phyloP scores from a whole-genome alignment of 1,140 invertebrate species.

The Acyrthosiphon pisum region DNA sequence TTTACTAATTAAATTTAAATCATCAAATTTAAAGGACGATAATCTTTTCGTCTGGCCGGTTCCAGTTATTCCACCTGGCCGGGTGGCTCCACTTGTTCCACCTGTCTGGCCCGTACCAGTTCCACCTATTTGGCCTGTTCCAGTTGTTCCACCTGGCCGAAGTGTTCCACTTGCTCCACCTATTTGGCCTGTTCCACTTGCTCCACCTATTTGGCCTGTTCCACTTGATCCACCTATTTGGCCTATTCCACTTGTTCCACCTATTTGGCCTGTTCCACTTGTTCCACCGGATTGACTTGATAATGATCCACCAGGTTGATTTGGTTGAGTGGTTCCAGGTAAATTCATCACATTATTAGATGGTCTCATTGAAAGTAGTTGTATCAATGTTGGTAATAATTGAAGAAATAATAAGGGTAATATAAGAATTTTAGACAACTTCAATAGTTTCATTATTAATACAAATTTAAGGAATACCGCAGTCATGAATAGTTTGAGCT shows the following conservation, averaged over 20 bases:
- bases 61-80: background rate
- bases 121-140: background rate
- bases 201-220: background rate
- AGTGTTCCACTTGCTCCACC: background rate
- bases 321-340: background rate
- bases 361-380: background rate
- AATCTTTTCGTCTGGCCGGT: too few species aligned
- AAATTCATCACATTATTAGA: background rate
- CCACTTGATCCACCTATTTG: background rate
- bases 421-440: background rate
- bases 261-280: background rate
- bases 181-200: background rate
- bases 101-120: background rate
- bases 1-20: background rate
- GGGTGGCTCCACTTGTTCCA: background rate
- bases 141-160: background rate
- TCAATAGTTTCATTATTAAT: background rate
- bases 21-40: background rate
- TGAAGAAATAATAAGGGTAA: background rate
- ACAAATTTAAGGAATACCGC: background rate
- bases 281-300: background rate
- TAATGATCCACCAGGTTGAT: too few species aligned
- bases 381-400: background rate
- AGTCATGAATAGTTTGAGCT: slow-evolving; percentile 38
- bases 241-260: background rate